Conservation (phyloP, 2,113 vertebrate genomes). For the Natator depressus region DNA sequence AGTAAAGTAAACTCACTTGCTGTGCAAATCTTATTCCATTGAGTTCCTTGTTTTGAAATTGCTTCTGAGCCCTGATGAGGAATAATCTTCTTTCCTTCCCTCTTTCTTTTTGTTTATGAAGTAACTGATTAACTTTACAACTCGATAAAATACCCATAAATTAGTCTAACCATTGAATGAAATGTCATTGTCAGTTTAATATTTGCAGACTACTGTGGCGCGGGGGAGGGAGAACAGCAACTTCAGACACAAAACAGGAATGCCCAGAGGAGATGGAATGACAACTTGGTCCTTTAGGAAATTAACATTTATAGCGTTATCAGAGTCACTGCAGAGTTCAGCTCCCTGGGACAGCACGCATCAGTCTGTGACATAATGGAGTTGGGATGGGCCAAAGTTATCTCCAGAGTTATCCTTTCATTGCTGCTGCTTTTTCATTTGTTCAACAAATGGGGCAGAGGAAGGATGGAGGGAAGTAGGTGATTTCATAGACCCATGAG, state of each 20-base stretch:
- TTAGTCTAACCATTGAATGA: constrained; percentile 2
- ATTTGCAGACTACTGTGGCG: neutral
- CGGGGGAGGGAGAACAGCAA: neutral
- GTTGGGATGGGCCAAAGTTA: constrained; percentile 25
- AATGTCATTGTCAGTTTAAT: neutral
- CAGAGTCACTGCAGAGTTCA: neutral
- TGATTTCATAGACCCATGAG: constrained; percentile 35
- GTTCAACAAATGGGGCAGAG: constrained; percentile 46
- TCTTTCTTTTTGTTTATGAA: neutral
- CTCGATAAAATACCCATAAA: constrained; percentile 4
- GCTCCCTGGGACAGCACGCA: neutral
- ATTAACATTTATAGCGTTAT: neutral
- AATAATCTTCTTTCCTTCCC: neutral
- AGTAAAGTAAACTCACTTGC: neutral
- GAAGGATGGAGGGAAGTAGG: constrained; percentile 43
- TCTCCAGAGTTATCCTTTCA: constrained; percentile 53
- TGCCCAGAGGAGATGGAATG: neutral
- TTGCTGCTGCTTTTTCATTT: constrained; percentile 55
- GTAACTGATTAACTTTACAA: constrained; percentile 1
- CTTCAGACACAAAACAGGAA: neutral
- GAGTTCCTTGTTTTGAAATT: neutral
- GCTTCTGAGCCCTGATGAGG: neutral
- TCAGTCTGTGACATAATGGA: neutral
- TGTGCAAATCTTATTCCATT: neutral
- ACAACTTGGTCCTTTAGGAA: neutral